These are phyloP conservation scores for Sus cebifrons DNA, from an alignment of 2,797 vertebrate species.

Conservation along the genomic window DNA sequence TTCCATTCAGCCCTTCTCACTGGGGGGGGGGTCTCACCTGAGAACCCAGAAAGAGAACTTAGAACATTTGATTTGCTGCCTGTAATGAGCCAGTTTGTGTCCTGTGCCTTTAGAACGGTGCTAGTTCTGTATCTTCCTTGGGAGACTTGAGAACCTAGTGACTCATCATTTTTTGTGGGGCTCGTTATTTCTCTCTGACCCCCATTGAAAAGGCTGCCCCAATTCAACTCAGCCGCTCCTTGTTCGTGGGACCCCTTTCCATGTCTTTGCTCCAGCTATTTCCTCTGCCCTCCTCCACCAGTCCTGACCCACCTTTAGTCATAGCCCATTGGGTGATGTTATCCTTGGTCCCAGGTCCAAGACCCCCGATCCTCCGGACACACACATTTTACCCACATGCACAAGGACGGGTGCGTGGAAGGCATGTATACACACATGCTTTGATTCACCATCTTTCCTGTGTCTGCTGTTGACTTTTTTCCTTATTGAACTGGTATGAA, in stretches of 20 bases:
- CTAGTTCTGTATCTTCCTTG: not conserved
- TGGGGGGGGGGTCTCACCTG: not conserved
- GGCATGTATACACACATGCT: not conserved
- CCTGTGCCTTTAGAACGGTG: not conserved
- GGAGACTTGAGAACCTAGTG: slow-evolving; percentile 18
- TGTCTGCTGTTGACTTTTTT: not conserved
- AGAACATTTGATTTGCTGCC: not conserved
- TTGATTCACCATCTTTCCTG: slow-evolving; percentile 49
- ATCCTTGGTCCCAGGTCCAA: slow-evolving; percentile 39
- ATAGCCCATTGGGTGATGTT: not conserved
- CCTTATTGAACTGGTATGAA: slow-evolving; percentile 12
- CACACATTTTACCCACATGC: not conserved
- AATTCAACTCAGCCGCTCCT: not conserved
- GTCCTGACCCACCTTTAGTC: not conserved
- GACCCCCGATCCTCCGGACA: not conserved
- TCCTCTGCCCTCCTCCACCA: slow-evolving; percentile 8
- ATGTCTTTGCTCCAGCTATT: slow-evolving; percentile 16
- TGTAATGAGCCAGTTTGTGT: not conserved
- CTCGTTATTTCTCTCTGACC: not conserved
- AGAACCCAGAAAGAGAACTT: not conserved
- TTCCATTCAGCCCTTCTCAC: not conserved
- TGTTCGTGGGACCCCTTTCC: not conserved
- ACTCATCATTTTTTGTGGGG: not conserved
- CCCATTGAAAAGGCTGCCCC: not conserved
- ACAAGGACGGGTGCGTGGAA: not conserved